A percentile compares a stretch with the other conserved stretches of the same genome.
These are phyloP conservation scores for Leptopilina myrica DNA, from an alignment of 2,888 invertebrate species.

Conservation along the genomic window DNA sequence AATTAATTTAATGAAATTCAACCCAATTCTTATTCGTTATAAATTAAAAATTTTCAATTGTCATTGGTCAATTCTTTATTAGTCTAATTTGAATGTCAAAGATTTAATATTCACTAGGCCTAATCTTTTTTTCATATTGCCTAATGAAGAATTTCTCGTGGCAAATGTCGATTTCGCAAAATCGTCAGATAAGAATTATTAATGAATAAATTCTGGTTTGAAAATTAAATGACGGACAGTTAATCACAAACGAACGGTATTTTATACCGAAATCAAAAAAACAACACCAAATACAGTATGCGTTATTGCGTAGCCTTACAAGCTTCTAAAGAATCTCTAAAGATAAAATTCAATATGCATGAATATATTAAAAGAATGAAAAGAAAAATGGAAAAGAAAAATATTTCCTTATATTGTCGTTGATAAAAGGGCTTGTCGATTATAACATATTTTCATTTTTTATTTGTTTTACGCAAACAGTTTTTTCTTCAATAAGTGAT, in stretches of 20 bases:
- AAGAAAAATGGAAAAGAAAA: neutral
- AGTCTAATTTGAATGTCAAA: no score
- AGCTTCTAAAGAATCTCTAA: slow-evolving; percentile 55
- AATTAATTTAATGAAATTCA: no score
- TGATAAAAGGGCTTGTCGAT: slow-evolving; percentile 49
- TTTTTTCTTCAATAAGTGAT: no score
- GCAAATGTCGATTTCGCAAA: no score
- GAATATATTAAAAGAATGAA: neutral
- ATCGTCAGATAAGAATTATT: no score
- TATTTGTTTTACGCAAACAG: neutral
- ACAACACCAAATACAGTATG: slow-evolving; percentile 63
- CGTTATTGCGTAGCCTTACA: slow-evolving; percentile 50
- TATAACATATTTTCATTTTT: slow-evolving; percentile 28
- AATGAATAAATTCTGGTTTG: no score
- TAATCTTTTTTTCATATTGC: no score
- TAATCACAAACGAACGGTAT: slow-evolving; percentile 40
- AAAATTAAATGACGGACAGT: neutral
- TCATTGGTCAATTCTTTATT: no score
- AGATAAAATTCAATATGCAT: slow-evolving; percentile 40
- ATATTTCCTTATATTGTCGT: neutral
- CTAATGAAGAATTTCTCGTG: no score
- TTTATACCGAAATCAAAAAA: slow-evolving; percentile 59
- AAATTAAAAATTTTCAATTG: no score
- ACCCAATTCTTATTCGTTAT: no score
- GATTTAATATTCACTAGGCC: no score